These are phyloP conservation scores for Sthenelais limicola DNA, from an alignment of 2,888 invertebrate genomes.

Conservation along the genomic window DNA sequence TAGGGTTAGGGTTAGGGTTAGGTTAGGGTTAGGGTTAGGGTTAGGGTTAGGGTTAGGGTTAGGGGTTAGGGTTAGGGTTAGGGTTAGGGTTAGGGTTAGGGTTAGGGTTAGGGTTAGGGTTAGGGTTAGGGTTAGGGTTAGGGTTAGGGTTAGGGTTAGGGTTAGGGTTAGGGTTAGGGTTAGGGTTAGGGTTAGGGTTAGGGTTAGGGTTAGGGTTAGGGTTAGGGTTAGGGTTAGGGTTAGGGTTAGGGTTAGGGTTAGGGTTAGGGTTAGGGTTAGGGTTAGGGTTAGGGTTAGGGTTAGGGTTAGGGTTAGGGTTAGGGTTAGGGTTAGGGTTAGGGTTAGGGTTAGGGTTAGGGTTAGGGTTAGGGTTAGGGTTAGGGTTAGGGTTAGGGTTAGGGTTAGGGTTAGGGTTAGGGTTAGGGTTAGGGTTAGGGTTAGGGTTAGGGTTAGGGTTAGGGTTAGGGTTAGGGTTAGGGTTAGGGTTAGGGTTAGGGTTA, in stretches of 20 bases:
- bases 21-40: slow-evolving; percentile 35
- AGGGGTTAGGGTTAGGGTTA: too few species aligned
- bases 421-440: slow-evolving; percentile 51
- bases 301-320: slow-evolving; percentile 44
- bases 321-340: slow-evolving; percentile 49
- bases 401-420: slow-evolving; percentile 50
- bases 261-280: slow-evolving; percentile 48
- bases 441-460: slow-evolving; percentile 46
- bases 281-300: slow-evolving; percentile 48
- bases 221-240: slow-evolving; percentile 47
- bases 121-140: slow-evolving; percentile 44
- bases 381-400: slow-evolving; percentile 48
- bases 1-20: too few species aligned
- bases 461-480: slow-evolving; percentile 23
- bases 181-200: slow-evolving; percentile 42
- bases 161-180: slow-evolving; percentile 46
- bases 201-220: slow-evolving; percentile 12
- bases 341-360: slow-evolving; percentile 50
- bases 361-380: slow-evolving; percentile 51
- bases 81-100: slow-evolving; percentile 52
- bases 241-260: slow-evolving; percentile 46
- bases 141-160: slow-evolving; percentile 47
- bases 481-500: slow-evolving; percentile 43
- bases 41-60: slow-evolving; percentile 45
- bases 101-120: slow-evolving; percentile 51